These are phyloP conservation scores for Zaprionus vittiger DNA, from an alignment of 1,140 invertebrate species.

Conservation along the genomic window DNA sequence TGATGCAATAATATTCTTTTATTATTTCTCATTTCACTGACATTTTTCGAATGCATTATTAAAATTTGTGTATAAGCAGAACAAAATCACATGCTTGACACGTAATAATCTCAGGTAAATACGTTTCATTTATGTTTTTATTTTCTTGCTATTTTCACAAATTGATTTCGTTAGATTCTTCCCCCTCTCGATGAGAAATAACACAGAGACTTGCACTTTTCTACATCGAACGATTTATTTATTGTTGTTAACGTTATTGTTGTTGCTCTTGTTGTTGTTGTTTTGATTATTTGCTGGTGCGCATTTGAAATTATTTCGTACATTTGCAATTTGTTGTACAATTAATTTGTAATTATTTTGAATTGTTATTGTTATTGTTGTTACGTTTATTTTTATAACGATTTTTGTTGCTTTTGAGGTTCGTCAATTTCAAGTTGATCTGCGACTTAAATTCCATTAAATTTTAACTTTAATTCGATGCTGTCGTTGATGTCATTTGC, in stretches of 20 bases:
- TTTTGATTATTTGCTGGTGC: slow-evolving; percentile 25
- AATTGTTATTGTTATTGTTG: slow-evolving; percentile 51
- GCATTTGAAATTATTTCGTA: slow-evolving; percentile 40
- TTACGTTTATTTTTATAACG: slow-evolving; percentile 17
- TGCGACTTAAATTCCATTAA: slow-evolving; percentile 29
- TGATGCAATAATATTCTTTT: slow-evolving; percentile 21
- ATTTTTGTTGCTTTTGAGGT: slow-evolving; percentile 13
- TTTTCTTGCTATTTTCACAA: slow-evolving; percentile 21
- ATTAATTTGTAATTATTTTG: slow-evolving; percentile 63
- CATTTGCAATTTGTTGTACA: slow-evolving; percentile 40
- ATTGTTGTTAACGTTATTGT: slow-evolving; percentile 27
- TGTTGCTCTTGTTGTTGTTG: background rate
- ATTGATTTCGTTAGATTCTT: slow-evolving; percentile 13
- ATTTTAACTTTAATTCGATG: slow-evolving; percentile 35
- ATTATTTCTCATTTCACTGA: slow-evolving; percentile 38
- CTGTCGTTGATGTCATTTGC: slow-evolving; percentile 58
- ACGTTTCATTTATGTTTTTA: slow-evolving; percentile 18
- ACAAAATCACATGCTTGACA: slow-evolving; percentile 61
- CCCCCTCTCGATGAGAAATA: slow-evolving; percentile 11
- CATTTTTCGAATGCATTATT: slow-evolving; percentile 35
- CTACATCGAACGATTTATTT: slow-evolving; percentile 15
- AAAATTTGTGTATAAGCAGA: slow-evolving; percentile 37
- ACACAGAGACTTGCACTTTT: slow-evolving; percentile 43
- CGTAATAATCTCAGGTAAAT: slow-evolving; percentile 45
- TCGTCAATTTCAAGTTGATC: slow-evolving; percentile 35